Evolutionary conservation across 53 echinoderm and acorn worm species (phyloP), one percentile per base, ranked within the genome.

Genomic region (Glandiceps talaboti): DNA sequence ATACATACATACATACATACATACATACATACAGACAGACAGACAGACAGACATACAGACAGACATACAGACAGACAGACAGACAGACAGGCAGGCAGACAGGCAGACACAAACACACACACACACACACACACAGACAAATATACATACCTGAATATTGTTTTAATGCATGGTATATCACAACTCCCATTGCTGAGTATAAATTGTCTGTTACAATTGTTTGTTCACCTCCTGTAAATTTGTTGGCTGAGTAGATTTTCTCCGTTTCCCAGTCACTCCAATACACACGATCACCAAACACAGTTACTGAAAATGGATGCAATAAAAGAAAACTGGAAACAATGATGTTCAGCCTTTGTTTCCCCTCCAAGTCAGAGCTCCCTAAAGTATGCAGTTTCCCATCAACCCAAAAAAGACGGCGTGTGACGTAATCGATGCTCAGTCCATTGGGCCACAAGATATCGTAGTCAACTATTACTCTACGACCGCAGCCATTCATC

Each of bases 361-460:
- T 31, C 31, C 99, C 99, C 30, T 88, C 73, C 81, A 91, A 91
- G 79, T 91, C 90, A 1, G 83, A 81, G 30, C 79, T 87, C 72
- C 86, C 86, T 76, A 99, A 84, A 0, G 82, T 89, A 81, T 91
- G 91, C 32, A 88, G 82, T 75, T 91, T 93, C 32, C 90, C 93
- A 30, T 99, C 99, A 14, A 93, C 85, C 99, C 99, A 99, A 86
- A 77, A 99, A 27, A 99, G 86, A 33, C 78, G 80, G 73, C 92
- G 87, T 25, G 80, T 32, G 74, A 86, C 82, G 33, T 89, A 88
- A 86, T 99, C 99, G 26, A 94, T 87, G 83, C 93, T 80, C 10
- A 99, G 84, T 27, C 99, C 99, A 74, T 99, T 99, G 26, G 99
- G 99, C 99, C 99, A 99, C 1, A 76, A 73, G 1, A 99, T 80